Conservation (phyloP, 2,113 vertebrate species). For the Nibea coibor region DNA sequence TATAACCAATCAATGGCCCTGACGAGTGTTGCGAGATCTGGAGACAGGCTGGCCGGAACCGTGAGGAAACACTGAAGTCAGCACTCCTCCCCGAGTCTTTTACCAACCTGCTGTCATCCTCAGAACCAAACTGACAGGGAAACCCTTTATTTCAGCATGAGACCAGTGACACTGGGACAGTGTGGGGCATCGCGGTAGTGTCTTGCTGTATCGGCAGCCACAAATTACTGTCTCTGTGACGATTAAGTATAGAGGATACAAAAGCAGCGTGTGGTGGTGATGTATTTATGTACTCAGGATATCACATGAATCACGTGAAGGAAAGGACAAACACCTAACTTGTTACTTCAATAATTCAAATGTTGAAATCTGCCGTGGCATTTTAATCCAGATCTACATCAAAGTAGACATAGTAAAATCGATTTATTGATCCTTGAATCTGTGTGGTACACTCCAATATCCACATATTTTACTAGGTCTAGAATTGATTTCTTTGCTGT, state of each 20-base stretch:
- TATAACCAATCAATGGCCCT: conserved; percentile 72
- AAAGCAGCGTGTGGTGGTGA: not conserved
- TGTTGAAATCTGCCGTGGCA: no score
- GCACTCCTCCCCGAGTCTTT: conserved; percentile 42
- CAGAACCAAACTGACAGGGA: not conserved
- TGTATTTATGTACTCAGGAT: not conserved
- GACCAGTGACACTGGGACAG: conserved; percentile 1
- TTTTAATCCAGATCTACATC: not conserved
- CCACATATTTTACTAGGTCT: not conserved
- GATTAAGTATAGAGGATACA: not conserved
- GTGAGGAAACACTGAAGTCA: conserved; percentile 61
- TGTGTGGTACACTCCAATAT: not conserved
- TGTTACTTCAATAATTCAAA: not conserved
- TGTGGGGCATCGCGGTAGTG: not conserved
- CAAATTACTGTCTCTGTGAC: not conserved
- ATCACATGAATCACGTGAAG: not conserved
- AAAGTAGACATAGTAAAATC: not conserved
- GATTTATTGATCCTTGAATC: not conserved
- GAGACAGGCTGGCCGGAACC: conserved; percentile 58
- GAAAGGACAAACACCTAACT: not conserved
- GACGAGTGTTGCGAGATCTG: conserved; percentile 63
- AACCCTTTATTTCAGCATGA: conserved; percentile 18
- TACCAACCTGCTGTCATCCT: conserved; percentile 10
- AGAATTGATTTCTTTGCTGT: no score
- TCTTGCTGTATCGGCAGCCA: not conserved